A percentile compares a stretch with the other conserved stretches of the same genome.
phyloP scores from a whole-genome alignment of 2,797 vertebrate genomes.

The Luscinia luscinia region DNA sequence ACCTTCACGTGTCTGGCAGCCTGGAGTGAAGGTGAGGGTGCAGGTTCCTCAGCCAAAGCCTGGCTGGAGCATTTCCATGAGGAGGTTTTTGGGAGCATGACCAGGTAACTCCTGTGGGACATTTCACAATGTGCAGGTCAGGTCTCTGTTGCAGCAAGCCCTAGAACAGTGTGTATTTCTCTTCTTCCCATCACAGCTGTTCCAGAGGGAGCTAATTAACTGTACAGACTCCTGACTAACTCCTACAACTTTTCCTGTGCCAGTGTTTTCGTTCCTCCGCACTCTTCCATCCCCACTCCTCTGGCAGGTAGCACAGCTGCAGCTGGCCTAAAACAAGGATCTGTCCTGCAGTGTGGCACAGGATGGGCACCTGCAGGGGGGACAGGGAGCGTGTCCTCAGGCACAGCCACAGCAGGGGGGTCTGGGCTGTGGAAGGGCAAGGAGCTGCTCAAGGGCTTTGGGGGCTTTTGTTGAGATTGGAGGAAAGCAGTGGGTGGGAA shows the following conservation, averaged over 20 bases:
- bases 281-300: neutral
- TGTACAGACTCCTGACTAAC: neutral
- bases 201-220: conserved; percentile 14
- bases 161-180: neutral
- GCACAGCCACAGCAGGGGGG: fast-evolving
- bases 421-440: neutral
- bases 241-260: neutral
- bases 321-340: neutral
- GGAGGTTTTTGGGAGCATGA: neutral
- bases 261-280: neutral
- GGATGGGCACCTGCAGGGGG: fast-evolving
- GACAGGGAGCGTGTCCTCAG: fast-evolving
- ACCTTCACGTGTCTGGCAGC: fast-evolving
- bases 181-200: neutral
- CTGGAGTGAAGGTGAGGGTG: fast-evolving
- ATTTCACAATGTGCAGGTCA: neutral
- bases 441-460: neutral
- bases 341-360: fast-evolving
- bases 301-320: neutral
- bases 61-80: neutral
- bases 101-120: neutral
- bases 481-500: neutral
- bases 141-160: neutral
- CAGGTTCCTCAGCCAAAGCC: neutral
- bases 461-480: neutral